Percentiles rank a stretch among this genome's conserved stretches.
These are phyloP conservation scores for Chironomus tentans DNA, from an alignment of 2,888 invertebrate genomes.

Conservation along the genomic window DNA sequence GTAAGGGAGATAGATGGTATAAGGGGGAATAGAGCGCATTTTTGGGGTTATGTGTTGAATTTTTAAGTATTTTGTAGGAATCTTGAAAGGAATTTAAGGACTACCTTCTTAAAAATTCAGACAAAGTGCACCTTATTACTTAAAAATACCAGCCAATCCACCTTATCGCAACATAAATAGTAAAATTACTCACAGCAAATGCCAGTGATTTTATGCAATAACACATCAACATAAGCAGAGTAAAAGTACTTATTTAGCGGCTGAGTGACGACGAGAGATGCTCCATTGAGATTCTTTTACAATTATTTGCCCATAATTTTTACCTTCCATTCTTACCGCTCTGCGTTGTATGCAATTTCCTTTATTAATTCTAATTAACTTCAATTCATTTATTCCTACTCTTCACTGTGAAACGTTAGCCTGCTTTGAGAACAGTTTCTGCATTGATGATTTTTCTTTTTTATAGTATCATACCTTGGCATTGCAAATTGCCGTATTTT, in stretches of 20 bases:
- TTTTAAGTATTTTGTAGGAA: too few relatives aligned
- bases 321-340: too few relatives aligned
- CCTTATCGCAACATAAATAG: not conserved
- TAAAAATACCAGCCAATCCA: too few relatives aligned
- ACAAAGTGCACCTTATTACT: too few relatives aligned
- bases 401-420: not conserved
- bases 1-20: not conserved
- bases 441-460: constrained; percentile 7
- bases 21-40: too few relatives aligned
- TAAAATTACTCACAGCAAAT: too few relatives aligned
- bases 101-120: too few relatives aligned
- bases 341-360: not conserved
- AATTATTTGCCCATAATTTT: not conserved
- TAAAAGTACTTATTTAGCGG: not conserved
- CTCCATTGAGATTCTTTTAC: not conserved
- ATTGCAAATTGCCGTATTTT: not conserved
- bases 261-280: not conserved
- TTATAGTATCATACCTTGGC: not conserved
- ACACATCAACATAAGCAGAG: not conserved
- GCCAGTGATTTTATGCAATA: too few relatives aligned
- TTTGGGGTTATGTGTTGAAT: too few relatives aligned
- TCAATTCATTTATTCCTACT: not conserved
- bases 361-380: constrained; percentile 18
- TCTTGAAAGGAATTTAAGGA: too few relatives aligned
- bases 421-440: not conserved